Evolutionary conservation across 2,113 vertebrate genomes (phyloP), one percentile per base, ranked within the genome.

Genomic region (Indicator maculatus): DNA sequence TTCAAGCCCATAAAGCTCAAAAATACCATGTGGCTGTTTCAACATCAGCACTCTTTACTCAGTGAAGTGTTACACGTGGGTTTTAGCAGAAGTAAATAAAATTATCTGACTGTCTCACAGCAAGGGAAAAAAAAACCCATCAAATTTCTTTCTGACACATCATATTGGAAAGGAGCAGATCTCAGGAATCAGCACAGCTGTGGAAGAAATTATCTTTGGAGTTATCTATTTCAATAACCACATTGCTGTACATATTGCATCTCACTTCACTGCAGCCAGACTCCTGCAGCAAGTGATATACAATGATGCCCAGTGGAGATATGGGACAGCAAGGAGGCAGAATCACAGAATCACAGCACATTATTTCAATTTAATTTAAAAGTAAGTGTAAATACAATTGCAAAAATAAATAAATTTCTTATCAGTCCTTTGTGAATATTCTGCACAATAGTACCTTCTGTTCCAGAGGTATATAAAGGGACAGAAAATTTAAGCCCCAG

Each of bases 1-100:
- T 92, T 90, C 41, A 90, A 91, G 86, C 44, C 31, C 83, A 83
- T 67, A 45, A 91, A 85, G 56, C 88, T 67, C 81, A 61, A 81
- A 92, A 89, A 89, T 74, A 63, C 3, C 36, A 15, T 0, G 1
- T 56, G 31, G 33, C 31, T 66, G 30, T 88, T 61, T 56, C 38
- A 41, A n/a, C 61, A 83, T 91, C 87, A 91, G 31, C 67, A 77
- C 69, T 76, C 21, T 60, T 89, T 79, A 67, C 1, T 0, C 4
- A 3, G 24, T 81, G 72, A 89, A 88, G 47, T 36, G 64, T 86
- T 73, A 66, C 85, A 83, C 31, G 41, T 74, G 67, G 36, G 45
- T 61, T 85, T 47, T 64, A 0, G 0, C 16, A 77, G 45, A 77
- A 95, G 60, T 86, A 91, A 95, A 93, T 80, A 91, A 86, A 93